Percentiles rank a stretch among this genome's conserved stretches.
Evolutionary conservation across 2,888 invertebrate genomes (phyloP).

Genomic region (Adineta ricciae): DNA sequence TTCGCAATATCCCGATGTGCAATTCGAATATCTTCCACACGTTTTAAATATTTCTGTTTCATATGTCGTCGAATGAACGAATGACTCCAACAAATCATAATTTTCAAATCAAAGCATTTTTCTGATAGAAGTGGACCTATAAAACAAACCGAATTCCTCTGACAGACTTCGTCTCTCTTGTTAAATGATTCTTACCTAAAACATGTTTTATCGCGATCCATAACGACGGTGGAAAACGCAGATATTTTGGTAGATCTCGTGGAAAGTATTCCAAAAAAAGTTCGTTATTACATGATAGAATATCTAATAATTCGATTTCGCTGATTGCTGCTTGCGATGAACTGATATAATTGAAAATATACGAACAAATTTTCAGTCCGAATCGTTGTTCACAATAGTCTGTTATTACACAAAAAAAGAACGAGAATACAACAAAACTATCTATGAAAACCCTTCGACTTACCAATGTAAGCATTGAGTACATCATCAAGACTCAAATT

Average conservation of each 20-base stretch:
- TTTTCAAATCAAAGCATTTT: constrained; percentile 36
- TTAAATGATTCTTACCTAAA: constrained; percentile 34
- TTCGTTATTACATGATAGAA: constrained; percentile 37
- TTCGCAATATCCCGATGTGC: constrained; percentile 39
- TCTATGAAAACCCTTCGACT: neutral
- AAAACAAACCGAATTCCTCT: neutral
- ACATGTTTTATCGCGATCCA: constrained; percentile 35
- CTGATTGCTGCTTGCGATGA: constrained; percentile 35
- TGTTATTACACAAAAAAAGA: neutral
- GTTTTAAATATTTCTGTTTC: constrained; percentile 37
- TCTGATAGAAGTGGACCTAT: constrained; percentile 36
- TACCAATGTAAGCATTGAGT: constrained; percentile 14
- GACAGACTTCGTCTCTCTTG: neutral
- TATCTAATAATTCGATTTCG: constrained; percentile 37
- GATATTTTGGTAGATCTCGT: constrained; percentile 28
- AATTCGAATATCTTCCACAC: constrained; percentile 36
- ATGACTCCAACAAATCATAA: constrained; percentile 38
- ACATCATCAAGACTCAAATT: neutral
- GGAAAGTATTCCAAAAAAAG: constrained; percentile 34
- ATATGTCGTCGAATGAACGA: constrained; percentile 35
- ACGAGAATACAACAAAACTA: too few relatives aligned
- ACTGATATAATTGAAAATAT: constrained; percentile 33
- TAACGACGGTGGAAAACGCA: constrained; percentile 36
- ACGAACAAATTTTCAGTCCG: constrained; percentile 23
- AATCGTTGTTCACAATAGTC: constrained; percentile 28